phyloP scores from a whole-genome alignment of 2,113 vertebrate species.

The Hyperopisus bebe region DNA sequence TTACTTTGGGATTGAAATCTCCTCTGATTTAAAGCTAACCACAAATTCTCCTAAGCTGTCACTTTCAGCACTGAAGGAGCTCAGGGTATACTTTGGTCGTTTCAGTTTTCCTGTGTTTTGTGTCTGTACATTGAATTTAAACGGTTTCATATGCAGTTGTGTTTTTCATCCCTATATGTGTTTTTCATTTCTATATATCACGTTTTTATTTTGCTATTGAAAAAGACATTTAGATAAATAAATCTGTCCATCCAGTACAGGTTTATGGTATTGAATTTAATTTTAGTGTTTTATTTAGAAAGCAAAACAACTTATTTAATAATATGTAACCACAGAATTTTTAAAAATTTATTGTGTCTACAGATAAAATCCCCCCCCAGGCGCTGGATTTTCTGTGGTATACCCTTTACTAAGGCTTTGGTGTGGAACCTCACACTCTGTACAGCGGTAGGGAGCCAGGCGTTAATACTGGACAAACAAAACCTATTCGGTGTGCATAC shows the following conservation, averaged over 20 bases:
- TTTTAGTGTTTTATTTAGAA: not conserved
- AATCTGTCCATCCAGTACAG: not conserved
- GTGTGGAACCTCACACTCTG: conserved; percentile 55
- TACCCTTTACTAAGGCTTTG: conserved; percentile 36
- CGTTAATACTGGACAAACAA: conserved; percentile 50
- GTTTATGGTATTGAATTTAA: not conserved
- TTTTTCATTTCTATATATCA: not conserved
- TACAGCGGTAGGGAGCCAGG: conserved; percentile 47
- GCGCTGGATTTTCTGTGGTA: conserved; percentile 57
- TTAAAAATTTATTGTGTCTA: not conserved
- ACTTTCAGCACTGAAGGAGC: not conserved
- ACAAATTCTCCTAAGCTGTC: not conserved
- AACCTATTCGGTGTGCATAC: conserved; percentile 37
- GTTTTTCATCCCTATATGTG: no score
- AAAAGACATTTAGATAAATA: not conserved
- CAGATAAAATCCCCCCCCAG: conserved; percentile 48
- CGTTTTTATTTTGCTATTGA: not conserved
- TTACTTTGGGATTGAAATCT: not conserved
- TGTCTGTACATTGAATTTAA: not conserved
- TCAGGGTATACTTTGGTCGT: not conserved
- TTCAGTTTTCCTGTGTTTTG: not conserved
- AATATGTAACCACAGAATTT: not conserved
- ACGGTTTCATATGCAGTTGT: not conserved
- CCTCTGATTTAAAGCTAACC: not conserved
- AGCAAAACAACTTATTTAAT: not conserved